Conservation (phyloP, 2,888 invertebrate species). For the Masnerella sp. region DNA sequence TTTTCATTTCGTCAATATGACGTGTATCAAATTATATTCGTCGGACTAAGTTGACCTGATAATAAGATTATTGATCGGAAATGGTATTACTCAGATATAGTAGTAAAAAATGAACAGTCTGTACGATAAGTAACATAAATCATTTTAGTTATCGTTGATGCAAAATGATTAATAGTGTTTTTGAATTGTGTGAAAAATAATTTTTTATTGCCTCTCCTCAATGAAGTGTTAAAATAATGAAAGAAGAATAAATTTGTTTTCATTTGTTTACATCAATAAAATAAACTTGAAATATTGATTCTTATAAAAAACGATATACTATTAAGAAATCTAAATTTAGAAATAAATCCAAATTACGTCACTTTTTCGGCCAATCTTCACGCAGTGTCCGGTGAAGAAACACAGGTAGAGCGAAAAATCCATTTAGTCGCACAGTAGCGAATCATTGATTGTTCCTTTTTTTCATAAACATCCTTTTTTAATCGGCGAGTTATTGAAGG, state of each 20-base stretch:
- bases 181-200: too few relatives aligned
- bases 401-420: slow-evolving; percentile 29
- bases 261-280: too few relatives aligned
- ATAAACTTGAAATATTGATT: not conserved
- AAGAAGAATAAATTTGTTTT: too few relatives aligned
- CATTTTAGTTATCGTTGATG: too few relatives aligned
- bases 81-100: too few relatives aligned
- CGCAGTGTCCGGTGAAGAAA: slow-evolving; percentile 14
- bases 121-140: too few relatives aligned
- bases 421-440: slow-evolving; percentile 45
- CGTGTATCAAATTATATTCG: slow-evolving; percentile 11
- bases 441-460: slow-evolving; percentile 30
- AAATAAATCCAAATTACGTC: slow-evolving; percentile 3
- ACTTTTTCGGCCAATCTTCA: not conserved
- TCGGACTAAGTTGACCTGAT: slow-evolving; percentile 3
- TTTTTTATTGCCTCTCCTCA: too few relatives aligned
- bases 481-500: slow-evolving; percentile 38
- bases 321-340: not conserved
- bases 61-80: not conserved
- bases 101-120: too few relatives aligned
- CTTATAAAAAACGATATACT: not conserved
- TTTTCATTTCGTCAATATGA: slow-evolving; percentile 38
- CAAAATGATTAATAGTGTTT: too few relatives aligned
- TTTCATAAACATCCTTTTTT: slow-evolving; percentile 16
- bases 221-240: too few relatives aligned